Base-by-base conservation (phyloP, 2,888 invertebrate species). In the Dermolepida albohirtum region DNA sequence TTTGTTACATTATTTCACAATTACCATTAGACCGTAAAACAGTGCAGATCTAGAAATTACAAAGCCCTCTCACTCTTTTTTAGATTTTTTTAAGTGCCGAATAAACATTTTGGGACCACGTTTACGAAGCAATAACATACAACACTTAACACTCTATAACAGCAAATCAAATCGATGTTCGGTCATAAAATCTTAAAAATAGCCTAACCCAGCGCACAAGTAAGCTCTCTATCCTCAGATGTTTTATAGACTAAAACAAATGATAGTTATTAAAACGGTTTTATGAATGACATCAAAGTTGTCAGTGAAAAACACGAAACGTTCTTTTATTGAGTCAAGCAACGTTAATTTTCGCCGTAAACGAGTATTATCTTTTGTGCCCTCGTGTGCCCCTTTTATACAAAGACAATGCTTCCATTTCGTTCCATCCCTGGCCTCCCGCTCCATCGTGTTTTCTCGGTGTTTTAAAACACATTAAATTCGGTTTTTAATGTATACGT, bases 211-310 rank as follows among this genome's bases (percentile, higher is more conserved):
- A 14, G 12, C 44, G 44, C 14, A 47, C 29, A 44, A 59, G 44
- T 59, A 43, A 27, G n/a, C 57, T 57, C 57, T 57, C 59, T 44
- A 29, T 44, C 44, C 64, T 64, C 34, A 52, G 51, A 64, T 64
- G 64, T 64, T 64, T 52, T 59, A 59, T 59, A 59, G 44, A 59
- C 59, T 44, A 59, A 59, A 44, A 59, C 59, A 59, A 59, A 59
- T 44, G 59, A 59, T 59, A 43, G 44, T 59, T 59, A 59, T 59
- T 44, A 59, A 44, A 44, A 59, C 44, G 29, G 59, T 59, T 52
- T 64, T 64, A 52, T 52, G 64, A 43, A 40, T 51, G 64, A 49
- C 64, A 64, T 64, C 64, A 64, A 64, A 51, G 64, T 51, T 64
- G 14, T 29, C 27, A 12, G 17, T 29, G 22, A 22, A 22, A 59